These are phyloP conservation scores for Dynastes maya DNA, from an alignment of 2,888 invertebrate genomes.

Conservation along the genomic window DNA sequence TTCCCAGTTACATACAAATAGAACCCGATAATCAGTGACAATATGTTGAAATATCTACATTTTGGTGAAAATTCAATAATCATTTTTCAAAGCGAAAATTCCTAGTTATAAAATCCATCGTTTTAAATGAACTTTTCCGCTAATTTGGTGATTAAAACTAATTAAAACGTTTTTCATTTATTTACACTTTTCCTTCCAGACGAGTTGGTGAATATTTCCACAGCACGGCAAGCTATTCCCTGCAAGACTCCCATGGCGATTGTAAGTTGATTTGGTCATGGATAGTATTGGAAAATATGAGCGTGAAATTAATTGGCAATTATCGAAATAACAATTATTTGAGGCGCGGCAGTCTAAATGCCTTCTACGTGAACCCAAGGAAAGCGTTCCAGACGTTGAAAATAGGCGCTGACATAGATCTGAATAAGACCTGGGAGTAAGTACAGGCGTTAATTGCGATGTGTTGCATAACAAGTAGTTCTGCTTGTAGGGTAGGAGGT, in stretches of 20 bases:
- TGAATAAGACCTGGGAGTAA: slow-evolving; percentile 75
- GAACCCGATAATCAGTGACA: no score
- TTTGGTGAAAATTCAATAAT: no score
- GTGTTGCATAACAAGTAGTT: slow-evolving; percentile 49
- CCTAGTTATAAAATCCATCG: no score
- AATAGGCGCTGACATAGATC: slow-evolving; percentile 73
- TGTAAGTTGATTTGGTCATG: slow-evolving; percentile 73
- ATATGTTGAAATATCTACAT: no score
- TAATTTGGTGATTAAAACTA: background rate
- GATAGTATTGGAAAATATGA: slow-evolving; percentile 72
- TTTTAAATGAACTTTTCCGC: no score
- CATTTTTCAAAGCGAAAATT: no score
- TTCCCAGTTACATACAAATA: no score
- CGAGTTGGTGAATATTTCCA: slow-evolving; percentile 48
- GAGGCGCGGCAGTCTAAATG: slow-evolving; percentile 70
- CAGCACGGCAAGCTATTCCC: slow-evolving; percentile 67
- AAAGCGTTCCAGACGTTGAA: slow-evolving; percentile 71
- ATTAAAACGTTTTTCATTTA: background rate
- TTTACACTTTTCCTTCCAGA: background rate
- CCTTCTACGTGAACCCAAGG: slow-evolving; percentile 74
- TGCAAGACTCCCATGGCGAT: slow-evolving; percentile 70
- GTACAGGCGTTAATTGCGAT: slow-evolving; percentile 56
- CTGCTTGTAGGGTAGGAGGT: slow-evolving; percentile 71
- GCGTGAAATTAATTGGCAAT: slow-evolving; percentile 69
- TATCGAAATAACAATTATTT: slow-evolving; percentile 66